phyloP scores from a whole-genome alignment of 2,113 vertebrate genomes.

The Clarias magur region DNA sequence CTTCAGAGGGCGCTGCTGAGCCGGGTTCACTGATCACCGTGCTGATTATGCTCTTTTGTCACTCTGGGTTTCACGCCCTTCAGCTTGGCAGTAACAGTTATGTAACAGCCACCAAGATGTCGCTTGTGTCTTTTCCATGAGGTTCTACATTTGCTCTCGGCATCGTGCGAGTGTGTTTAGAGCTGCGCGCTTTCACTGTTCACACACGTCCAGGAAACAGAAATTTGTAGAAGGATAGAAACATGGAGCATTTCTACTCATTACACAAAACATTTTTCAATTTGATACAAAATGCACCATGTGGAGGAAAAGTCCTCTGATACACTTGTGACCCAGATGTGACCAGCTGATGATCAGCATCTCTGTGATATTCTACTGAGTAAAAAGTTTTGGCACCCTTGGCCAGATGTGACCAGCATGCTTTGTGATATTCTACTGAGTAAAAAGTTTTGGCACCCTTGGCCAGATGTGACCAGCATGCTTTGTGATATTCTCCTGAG shows the following conservation, averaged over 20 bases:
- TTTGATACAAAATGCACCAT: background rate
- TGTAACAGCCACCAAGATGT: background rate
- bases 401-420: too few species aligned
- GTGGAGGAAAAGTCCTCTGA: background rate
- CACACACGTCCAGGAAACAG: background rate
- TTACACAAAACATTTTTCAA: background rate
- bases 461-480: too few species aligned
- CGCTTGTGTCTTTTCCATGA: background rate
- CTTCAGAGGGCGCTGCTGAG: background rate
- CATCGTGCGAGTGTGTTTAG: background rate
- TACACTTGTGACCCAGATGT: background rate
- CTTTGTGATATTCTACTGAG: too few species aligned
- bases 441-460: too few species aligned
- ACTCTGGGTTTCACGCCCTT: background rate
- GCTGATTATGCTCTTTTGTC: background rate
- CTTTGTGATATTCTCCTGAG: too few species aligned
- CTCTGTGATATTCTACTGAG: too few species aligned
- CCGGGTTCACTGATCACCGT: accelerated
- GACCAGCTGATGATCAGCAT: too few species aligned
- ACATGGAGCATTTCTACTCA: background rate
- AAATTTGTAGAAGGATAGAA: background rate
- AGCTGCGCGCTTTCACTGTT: background rate
- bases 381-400: too few species aligned
- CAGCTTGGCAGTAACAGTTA: background rate
- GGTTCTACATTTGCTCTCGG: background rate